Evolutionary conservation across 2,888 invertebrate species (phyloP).

Genomic region (Zaprionus obscuricornis): DNA sequence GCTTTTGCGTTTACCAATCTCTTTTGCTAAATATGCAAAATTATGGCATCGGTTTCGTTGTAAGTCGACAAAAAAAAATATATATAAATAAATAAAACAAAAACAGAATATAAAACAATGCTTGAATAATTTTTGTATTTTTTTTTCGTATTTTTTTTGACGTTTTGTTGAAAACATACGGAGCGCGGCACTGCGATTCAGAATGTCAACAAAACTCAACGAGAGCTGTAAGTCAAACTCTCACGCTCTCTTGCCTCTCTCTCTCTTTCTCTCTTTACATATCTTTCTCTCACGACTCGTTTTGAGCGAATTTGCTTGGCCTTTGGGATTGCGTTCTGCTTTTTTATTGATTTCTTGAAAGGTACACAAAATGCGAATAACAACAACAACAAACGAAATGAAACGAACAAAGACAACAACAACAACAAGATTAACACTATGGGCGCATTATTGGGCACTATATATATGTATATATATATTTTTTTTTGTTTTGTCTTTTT

Average conservation of each 20-base stretch:
- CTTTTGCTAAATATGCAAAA: constrained; percentile 64
- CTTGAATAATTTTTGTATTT: constrained; percentile 25
- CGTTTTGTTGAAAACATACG: constrained; percentile 6
- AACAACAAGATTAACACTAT: constrained; percentile 9
- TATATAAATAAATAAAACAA: neutral
- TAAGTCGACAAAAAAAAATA: constrained; percentile 4
- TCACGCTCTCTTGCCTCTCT: constrained; percentile 10
- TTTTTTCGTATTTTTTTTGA: too few species aligned
- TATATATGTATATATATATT: too few species aligned
- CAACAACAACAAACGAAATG: constrained; percentile 57
- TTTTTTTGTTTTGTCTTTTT: neutral
- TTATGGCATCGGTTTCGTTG: constrained; percentile 26
- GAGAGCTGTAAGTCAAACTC: constrained; percentile 24
- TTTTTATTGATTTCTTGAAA: constrained; percentile 81
- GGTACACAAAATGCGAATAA: constrained; percentile 79
- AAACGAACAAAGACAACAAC: constrained; percentile 37
- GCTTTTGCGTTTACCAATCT: constrained; percentile 2
- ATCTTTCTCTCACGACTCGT: constrained; percentile 51
- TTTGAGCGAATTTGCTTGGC: constrained; percentile 71
- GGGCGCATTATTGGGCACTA: constrained; percentile 20
- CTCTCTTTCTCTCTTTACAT: constrained; percentile 9
- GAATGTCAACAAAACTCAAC: constrained; percentile 68
- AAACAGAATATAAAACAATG: constrained; percentile 2
- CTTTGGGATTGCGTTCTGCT: constrained; percentile 64
- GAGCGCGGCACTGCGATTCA: constrained; percentile 23